phyloP scores from a whole-genome alignment of 2,797 vertebrate genomes.

The Fistularia commersonii region DNA sequence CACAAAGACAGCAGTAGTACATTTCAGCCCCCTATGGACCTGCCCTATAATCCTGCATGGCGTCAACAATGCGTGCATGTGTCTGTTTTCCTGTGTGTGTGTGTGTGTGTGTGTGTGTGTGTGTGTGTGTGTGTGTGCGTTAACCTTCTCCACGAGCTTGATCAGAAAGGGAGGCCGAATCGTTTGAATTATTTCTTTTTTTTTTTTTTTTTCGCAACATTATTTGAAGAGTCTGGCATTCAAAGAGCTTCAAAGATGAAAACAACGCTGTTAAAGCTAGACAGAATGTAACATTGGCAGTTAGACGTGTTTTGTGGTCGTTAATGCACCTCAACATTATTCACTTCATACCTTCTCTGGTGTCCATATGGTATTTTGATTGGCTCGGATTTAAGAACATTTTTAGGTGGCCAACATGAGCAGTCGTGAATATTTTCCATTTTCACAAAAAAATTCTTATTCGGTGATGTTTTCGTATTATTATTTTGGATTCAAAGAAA shows the following conservation, averaged over 20 bases:
- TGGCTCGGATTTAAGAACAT: conserved; percentile 35
- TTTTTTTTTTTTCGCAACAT: conserved; percentile 13
- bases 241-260: conserved; percentile 6
- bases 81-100: conserved; percentile 9
- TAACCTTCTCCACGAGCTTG: conserved; percentile 24
- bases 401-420: conserved; percentile 32
- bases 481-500: conserved; percentile 25
- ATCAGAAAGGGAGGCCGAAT: conserved; percentile 19
- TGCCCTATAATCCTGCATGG: conserved; percentile 62
- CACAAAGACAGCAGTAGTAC: conserved; percentile 63
- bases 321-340: conserved; percentile 32
- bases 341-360: conserved; percentile 31
- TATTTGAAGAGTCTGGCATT: neutral
- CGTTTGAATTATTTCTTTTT: too few relatives aligned
- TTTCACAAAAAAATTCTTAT: conserved; percentile 24
- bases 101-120: conserved; percentile 6
- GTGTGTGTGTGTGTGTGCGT: too few relatives aligned
- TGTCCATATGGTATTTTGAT: conserved; percentile 42
- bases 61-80: conserved; percentile 23
- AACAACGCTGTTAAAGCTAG: conserved; percentile 15
- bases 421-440: conserved; percentile 30
- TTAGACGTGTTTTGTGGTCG: conserved; percentile 11
- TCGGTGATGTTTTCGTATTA: conserved; percentile 23
- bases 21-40: conserved; percentile 61
- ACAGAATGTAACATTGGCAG: conserved; percentile 11